A percentile compares a stretch with the other conserved stretches of the same genome.
Conservation (phyloP, 2,888 invertebrate species). For the Tineola bisselliella region DNA sequence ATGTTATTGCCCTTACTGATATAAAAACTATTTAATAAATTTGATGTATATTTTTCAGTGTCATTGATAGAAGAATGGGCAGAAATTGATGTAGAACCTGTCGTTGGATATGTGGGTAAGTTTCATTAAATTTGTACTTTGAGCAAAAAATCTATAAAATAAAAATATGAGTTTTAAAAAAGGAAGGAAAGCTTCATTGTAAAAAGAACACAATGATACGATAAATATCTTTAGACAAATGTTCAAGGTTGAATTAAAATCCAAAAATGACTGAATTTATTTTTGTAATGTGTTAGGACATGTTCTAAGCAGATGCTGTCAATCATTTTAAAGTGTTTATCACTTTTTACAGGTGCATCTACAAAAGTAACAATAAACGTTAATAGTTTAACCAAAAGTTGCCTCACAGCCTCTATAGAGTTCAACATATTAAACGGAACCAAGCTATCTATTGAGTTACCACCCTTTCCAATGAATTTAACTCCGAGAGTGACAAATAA, state of each 20-base stretch:
- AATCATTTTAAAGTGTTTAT: too few relatives aligned
- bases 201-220: too few relatives aligned
- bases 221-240: too few relatives aligned
- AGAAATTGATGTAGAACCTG: conserved; percentile 32
- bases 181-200: too few relatives aligned
- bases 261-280: too few relatives aligned
- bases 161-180: too few relatives aligned
- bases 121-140: not conserved
- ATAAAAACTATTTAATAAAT: too few relatives aligned
- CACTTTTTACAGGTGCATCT: conserved; percentile 34
- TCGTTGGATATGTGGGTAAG: conserved; percentile 54
- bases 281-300: too few relatives aligned
- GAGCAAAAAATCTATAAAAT: too few relatives aligned
- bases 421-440: conserved; percentile 32
- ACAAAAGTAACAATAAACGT: conserved; percentile 34
- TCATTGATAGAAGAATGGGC: conserved; percentile 48
- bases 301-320: too few relatives aligned
- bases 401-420: conserved; percentile 47
- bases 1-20: too few relatives aligned
- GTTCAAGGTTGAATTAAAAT: too few relatives aligned
- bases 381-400: conserved; percentile 42
- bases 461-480: conserved; percentile 42
- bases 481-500: conserved; percentile 46
- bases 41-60: not conserved
- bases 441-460: conserved; percentile 42